Percentiles rank a stretch among this genome's conserved stretches.
These are phyloP conservation scores for Lemur catta DNA, from an alignment of 2,797 vertebrate genomes.

Conservation along the genomic window DNA sequence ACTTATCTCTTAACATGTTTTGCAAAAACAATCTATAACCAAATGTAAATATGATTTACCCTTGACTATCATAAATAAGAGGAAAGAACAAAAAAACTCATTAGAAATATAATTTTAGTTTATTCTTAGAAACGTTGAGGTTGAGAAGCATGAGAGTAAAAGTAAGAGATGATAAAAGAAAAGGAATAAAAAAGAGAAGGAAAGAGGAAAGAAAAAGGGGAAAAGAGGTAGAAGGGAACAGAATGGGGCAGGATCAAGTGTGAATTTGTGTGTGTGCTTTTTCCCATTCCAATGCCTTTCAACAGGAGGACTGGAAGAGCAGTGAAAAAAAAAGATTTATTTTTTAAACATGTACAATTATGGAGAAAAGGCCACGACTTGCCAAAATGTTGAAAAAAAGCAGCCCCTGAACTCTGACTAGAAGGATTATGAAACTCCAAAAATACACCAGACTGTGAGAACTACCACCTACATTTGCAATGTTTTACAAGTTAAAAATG, in stretches of 20 bases:
- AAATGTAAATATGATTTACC: neutral
- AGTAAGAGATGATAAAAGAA: neutral
- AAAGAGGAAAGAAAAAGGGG: neutral
- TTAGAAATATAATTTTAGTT: neutral
- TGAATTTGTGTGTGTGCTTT: slow-evolving; percentile 10
- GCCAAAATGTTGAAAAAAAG: slow-evolving; percentile 71
- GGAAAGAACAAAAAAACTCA: neutral
- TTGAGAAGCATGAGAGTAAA: neutral
- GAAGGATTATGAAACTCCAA: slow-evolving; percentile 71
- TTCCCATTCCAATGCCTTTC: slow-evolving; percentile 46
- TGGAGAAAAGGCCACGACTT: slow-evolving; percentile 59
- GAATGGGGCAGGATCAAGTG: neutral
- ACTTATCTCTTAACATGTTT: neutral
- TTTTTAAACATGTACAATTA: slow-evolving; percentile 64
- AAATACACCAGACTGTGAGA: slow-evolving; percentile 77
- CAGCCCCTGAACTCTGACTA: slow-evolving; percentile 60
- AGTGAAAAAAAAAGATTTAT: slow-evolving; percentile 55
- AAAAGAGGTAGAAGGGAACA: neutral
- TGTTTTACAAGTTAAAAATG: slow-evolving; percentile 79
- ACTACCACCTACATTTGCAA: slow-evolving; percentile 73
- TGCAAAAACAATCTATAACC: slow-evolving; percentile 30
- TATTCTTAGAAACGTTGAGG: neutral
- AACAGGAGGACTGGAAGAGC: slow-evolving; percentile 50
- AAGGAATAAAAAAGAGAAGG: neutral
- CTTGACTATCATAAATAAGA: neutral